These are phyloP conservation scores for Lepetodrilus schrolli DNA, from an alignment of 2,888 invertebrate species.

Conservation along the genomic window DNA sequence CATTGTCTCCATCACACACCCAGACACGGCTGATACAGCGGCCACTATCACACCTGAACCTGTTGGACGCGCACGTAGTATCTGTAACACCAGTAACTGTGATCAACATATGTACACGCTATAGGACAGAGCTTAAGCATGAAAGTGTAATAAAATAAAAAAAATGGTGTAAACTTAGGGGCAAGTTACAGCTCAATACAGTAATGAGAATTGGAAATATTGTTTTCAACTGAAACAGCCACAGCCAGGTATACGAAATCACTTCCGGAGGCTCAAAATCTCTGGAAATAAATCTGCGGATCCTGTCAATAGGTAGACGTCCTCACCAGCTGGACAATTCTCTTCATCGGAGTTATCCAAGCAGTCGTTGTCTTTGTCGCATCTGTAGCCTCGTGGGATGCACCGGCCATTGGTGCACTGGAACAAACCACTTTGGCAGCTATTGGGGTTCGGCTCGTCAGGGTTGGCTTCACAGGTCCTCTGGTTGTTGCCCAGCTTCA, in stretches of 20 bases:
- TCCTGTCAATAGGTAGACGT: no score
- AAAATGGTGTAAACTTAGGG: no score
- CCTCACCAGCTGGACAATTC: constrained; percentile 61
- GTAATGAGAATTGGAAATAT: no score
- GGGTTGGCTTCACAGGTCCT: constrained; percentile 85
- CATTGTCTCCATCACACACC: constrained; percentile 97
- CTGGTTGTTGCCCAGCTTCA: constrained; percentile 83
- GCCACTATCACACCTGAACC: constrained; percentile 63
- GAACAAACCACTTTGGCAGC: constrained; percentile 94
- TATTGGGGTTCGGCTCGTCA: constrained; percentile 89
- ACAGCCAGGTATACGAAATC: no score
- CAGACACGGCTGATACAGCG: constrained; percentile 77
- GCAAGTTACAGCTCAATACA: no score
- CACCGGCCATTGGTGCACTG: constrained; percentile 91
- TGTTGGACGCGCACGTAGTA: constrained; percentile 73
- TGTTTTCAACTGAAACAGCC: no score
- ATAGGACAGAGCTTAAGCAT: no score
- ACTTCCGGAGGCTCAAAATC: no score
- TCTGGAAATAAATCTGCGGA: no score
- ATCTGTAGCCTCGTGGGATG: constrained; percentile 61
- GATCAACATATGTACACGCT: no score
- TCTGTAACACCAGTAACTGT: no score
- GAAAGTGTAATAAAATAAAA: no score
- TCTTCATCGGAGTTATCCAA: constrained; percentile 65
- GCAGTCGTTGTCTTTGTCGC: constrained; percentile 73